These are phyloP conservation scores for Maniola jurtina DNA, from an alignment of 1,140 invertebrate species.

Conservation along the genomic window DNA sequence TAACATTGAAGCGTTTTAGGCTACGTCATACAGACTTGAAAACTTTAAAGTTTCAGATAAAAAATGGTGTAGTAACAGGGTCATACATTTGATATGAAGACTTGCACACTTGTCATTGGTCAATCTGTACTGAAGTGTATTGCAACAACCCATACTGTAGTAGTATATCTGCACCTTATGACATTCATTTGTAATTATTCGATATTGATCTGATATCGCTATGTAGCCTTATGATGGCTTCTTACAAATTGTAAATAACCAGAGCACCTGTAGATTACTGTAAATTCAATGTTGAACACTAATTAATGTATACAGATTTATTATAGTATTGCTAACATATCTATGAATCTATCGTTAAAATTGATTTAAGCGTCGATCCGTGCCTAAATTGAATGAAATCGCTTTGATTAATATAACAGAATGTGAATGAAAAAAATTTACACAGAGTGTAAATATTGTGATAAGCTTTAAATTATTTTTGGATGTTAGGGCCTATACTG, in stretches of 20 bases:
- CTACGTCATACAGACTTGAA: background rate
- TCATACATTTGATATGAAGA: too few relatives aligned
- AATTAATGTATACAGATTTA: conserved; percentile 28
- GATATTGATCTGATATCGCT: background rate
- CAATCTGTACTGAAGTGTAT: too few relatives aligned
- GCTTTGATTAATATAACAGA: conserved; percentile 5
- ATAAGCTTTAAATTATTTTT: conserved; percentile 78
- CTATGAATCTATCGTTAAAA: conserved; percentile 1
- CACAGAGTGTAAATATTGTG: conserved; percentile 55
- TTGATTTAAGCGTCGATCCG: conserved; percentile 15
- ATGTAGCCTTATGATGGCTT: background rate
- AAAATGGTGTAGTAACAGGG: too few relatives aligned
- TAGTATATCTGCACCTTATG: too few relatives aligned
- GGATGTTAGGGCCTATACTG: conserved; percentile 44
- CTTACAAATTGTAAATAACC: conserved; percentile 26
- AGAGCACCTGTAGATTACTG: conserved; percentile 43
- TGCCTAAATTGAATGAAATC: conserved; percentile 10
- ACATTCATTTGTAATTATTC: too few relatives aligned
- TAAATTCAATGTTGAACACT: conserved; percentile 43
- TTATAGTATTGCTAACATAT: conserved; percentile 27
- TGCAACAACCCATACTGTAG: too few relatives aligned
- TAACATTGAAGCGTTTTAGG: conserved; percentile 1
- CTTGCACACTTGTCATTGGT: too few relatives aligned
- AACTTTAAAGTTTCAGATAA: too few relatives aligned
- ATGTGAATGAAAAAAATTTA: conserved; percentile 36